Conservation (phyloP, 2,113 vertebrate genomes). For the Myotis brandtii region DNA sequence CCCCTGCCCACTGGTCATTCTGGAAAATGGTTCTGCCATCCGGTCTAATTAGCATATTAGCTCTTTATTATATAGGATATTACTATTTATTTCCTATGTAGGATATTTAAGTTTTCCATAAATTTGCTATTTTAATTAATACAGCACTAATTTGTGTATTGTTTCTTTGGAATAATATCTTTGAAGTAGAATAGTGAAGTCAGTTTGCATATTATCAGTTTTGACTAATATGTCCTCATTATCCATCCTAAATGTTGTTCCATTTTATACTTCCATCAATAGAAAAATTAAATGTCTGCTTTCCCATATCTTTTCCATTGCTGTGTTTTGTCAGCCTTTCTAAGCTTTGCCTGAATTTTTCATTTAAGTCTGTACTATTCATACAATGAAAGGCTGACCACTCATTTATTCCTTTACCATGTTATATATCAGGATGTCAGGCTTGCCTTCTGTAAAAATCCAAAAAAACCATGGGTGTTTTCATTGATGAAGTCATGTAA, state of each 20-base stretch:
- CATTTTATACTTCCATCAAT: not conserved
- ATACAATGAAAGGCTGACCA: not conserved
- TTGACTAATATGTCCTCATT: not conserved
- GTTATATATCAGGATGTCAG: not conserved
- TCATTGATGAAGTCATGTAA: not conserved
- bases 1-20: too few relatives aligned
- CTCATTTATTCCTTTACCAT: not conserved
- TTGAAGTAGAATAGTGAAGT: not conserved
- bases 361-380: not conserved
- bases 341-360: not conserved
- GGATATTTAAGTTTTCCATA: not conserved
- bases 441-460: not conserved
- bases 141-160: not conserved
- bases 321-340: not conserved
- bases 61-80: not conserved
- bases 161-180: not conserved
- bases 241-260: not conserved
- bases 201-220: not conserved
- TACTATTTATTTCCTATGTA: not conserved
- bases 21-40: too few relatives aligned
- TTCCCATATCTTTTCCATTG: not conserved
- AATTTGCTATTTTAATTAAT: not conserved
- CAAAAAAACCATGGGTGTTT: not conserved
- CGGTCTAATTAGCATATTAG: too few relatives aligned
- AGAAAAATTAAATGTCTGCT: not conserved